Percentiles rank a stretch among this genome's conserved stretches.
phyloP scores from a whole-genome alignment of 2,113 vertebrate species.

The Spea bombifrons region DNA sequence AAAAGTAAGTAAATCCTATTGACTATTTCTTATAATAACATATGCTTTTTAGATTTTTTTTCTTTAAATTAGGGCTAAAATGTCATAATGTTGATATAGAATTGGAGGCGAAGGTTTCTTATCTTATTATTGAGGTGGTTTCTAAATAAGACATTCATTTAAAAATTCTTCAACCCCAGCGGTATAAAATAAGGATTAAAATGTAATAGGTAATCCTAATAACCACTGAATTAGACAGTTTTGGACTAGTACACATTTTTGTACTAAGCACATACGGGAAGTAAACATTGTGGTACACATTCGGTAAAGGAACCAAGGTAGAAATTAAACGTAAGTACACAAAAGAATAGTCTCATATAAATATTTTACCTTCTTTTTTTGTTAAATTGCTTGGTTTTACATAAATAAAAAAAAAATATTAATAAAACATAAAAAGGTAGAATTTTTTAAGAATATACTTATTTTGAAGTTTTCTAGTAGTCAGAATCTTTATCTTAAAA shows the following conservation, averaged over 20 bases:
- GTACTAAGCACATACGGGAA: conserved; percentile 1
- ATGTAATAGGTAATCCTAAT: too few species aligned
- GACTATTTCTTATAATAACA: neutral
- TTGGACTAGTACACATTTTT: conserved; percentile 29
- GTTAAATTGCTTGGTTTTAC: neutral
- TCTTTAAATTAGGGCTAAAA: neutral
- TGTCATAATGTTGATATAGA: neutral
- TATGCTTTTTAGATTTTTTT: neutral
- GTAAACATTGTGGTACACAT: conserved; percentile 39
- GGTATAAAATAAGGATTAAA: too few species aligned
- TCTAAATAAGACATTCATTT: neutral
- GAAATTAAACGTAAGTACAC: conserved; percentile 54
- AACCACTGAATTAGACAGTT: neutral
- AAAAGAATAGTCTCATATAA: neutral
- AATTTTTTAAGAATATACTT: neutral
- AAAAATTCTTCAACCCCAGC: too few species aligned
- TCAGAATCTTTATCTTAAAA: neutral
- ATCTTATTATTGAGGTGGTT: neutral
- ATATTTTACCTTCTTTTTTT: neutral
- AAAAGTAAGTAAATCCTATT: neutral
- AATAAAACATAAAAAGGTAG: neutral
- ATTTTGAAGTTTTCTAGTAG: neutral
- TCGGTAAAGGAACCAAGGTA: conserved; percentile 35
- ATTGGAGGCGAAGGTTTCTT: neutral
- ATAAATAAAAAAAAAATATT: neutral